Evolutionary conservation across 2,888 invertebrate genomes (phyloP).

Genomic region (Trissolcus japonicus): DNA sequence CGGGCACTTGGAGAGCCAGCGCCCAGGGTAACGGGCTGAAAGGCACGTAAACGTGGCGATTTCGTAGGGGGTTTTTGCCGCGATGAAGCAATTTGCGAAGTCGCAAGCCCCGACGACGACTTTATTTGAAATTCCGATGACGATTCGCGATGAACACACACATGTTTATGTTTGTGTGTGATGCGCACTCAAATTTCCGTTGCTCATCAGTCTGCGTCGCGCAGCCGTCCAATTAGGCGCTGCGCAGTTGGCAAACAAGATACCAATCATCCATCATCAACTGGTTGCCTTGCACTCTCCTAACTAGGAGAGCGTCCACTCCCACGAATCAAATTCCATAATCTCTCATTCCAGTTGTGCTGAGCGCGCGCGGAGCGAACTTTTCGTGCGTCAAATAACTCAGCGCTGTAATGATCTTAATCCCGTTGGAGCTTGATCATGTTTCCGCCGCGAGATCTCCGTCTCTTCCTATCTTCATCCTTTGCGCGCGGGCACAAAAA

Average conservation of each 20-base stretch:
- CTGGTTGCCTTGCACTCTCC: not conserved
- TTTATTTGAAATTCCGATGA: not conserved
- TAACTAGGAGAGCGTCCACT: not conserved
- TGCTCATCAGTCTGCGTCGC: constrained; percentile 11
- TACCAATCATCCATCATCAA: constrained; percentile 28
- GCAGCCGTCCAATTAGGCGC: constrained; percentile 22
- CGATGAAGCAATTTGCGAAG: constrained; percentile 21
- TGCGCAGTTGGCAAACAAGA: constrained; percentile 9
- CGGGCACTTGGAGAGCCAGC: constrained; percentile 14
- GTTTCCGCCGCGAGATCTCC: constrained; percentile 17
- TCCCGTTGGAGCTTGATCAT: constrained; percentile 23
- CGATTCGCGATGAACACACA: not conserved
- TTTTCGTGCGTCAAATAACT: constrained; percentile 22
- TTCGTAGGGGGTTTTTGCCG: constrained; percentile 23
- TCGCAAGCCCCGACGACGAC: too few relatives aligned
- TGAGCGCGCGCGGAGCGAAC: constrained; percentile 11
- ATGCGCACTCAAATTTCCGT: too few relatives aligned
- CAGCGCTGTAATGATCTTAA: constrained; percentile 39
- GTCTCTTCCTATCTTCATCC: constrained; percentile 36
- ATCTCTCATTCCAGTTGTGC: constrained; percentile 11
- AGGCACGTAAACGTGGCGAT: constrained; percentile 16
- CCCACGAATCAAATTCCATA: constrained; percentile 23
- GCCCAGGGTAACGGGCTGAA: constrained; percentile 18
- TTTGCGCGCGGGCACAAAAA: constrained; percentile 19
- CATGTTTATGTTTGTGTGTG: too few relatives aligned